Conservation (phyloP, 2,797 vertebrate genomes). For the Nannoperca obscura region DNA sequence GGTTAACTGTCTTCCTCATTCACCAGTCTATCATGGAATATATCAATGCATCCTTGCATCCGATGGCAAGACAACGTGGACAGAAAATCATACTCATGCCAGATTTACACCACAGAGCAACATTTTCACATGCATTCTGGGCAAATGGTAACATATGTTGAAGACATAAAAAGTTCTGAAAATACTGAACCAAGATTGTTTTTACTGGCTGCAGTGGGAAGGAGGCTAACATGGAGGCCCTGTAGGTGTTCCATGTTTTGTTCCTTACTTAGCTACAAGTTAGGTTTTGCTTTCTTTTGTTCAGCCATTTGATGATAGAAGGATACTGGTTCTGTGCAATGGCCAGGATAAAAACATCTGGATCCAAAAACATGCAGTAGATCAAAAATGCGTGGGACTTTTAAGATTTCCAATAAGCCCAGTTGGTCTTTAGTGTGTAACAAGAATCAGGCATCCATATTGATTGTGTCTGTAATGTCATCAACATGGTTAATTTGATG, state of each 20-base stretch:
- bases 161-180: conserved; percentile 46
- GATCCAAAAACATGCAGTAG: conserved; percentile 10
- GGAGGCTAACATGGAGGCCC: conserved; percentile 11
- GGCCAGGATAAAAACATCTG: conserved; percentile 29
- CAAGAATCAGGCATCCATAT: background rate
- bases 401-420: background rate
- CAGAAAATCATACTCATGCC: background rate
- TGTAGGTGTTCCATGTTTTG: conserved; percentile 49
- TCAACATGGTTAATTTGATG: background rate
- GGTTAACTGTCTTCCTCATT: conserved; percentile 37
- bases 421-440: background rate
- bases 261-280: conserved; percentile 29
- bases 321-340: background rate
- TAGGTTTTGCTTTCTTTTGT: conserved; percentile 27
- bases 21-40: conserved; percentile 13
- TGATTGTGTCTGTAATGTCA: background rate
- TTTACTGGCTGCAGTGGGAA: conserved; percentile 47
- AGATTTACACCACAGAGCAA: conserved; percentile 14
- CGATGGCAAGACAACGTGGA: background rate
- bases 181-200: conserved; percentile 43
- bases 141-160: conserved; percentile 46
- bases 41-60: background rate
- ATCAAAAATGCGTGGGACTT: conserved; percentile 11
- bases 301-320: conserved; percentile 28
- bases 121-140: conserved; percentile 28